phyloP scores from a whole-genome alignment of 2,113 vertebrate genomes.

The Callospermophilus lateralis region DNA sequence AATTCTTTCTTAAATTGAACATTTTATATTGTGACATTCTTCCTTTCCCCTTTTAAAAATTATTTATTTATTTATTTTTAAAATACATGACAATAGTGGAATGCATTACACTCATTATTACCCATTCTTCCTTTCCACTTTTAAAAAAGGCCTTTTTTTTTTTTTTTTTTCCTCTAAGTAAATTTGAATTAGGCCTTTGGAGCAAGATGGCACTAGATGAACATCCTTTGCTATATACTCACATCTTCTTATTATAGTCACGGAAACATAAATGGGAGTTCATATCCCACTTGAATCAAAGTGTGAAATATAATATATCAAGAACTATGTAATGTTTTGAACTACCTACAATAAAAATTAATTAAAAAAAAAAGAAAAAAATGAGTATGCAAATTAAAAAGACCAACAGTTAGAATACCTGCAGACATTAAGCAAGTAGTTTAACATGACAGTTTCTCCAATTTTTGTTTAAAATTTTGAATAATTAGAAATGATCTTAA shows the following conservation, averaged over 20 bases:
- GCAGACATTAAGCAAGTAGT: background rate
- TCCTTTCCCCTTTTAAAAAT: background rate
- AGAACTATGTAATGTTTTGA: no score
- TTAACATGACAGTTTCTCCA: background rate
- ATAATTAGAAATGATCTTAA: background rate
- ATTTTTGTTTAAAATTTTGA: background rate
- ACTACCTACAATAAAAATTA: no score
- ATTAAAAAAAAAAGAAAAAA: background rate
- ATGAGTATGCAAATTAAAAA: background rate
- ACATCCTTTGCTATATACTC: background rate
- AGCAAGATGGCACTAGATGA: background rate
- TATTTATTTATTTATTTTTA: no score
- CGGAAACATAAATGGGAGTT: background rate
- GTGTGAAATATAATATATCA: no score
- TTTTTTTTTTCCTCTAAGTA: background rate
- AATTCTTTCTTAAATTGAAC: constrained; percentile 14
- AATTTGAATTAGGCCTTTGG: background rate
- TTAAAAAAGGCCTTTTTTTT: background rate
- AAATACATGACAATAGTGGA: no score
- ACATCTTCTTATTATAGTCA: background rate
- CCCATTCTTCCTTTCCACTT: background rate
- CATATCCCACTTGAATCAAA: no score
- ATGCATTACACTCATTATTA: no score
- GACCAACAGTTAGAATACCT: background rate
- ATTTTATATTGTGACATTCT: background rate